Conservation (phyloP, 2,797 vertebrate genomes). For the Sarcophilus harrisii region DNA sequence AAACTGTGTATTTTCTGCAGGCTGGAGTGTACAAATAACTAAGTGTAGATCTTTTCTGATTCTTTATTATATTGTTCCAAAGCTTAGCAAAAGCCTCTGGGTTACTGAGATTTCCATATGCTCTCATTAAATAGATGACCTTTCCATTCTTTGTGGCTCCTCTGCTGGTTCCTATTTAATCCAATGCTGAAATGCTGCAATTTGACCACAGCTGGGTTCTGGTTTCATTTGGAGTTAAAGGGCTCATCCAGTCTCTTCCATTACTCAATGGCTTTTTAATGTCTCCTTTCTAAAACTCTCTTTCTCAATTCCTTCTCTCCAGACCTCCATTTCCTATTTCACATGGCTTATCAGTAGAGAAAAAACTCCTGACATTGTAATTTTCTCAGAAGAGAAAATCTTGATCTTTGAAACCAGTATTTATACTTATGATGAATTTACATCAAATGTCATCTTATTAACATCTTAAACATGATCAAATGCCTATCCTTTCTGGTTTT, state of each 20-base stretch:
- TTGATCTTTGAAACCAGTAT: not conserved
- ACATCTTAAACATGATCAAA: not conserved
- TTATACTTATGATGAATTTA: not conserved
- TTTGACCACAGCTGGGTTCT: not conserved
- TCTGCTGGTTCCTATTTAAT: not conserved
- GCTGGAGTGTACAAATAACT: not conserved
- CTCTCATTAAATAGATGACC: not conserved
- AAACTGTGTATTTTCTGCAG: not conserved
- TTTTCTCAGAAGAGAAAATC: conserved; percentile 5
- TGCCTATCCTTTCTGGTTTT: not conserved
- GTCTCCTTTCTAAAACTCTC: not conserved
- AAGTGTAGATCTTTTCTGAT: not conserved
- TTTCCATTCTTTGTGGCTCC: not conserved
- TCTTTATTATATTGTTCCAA: not conserved
- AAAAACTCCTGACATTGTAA: not conserved
- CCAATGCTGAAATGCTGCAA: not conserved
- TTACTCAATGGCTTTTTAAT: not conserved
- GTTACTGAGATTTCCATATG: not conserved
- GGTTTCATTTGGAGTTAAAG: not conserved
- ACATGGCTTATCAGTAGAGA: not conserved
- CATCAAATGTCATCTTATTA: not conserved
- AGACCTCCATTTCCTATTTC: not conserved
- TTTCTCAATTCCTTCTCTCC: not conserved
- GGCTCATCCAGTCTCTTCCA: not conserved
- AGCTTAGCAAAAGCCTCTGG: not conserved